These are phyloP conservation scores for Drosophila falleni DNA, from an alignment of 2,888 invertebrate genomes.

Conservation along the genomic window DNA sequence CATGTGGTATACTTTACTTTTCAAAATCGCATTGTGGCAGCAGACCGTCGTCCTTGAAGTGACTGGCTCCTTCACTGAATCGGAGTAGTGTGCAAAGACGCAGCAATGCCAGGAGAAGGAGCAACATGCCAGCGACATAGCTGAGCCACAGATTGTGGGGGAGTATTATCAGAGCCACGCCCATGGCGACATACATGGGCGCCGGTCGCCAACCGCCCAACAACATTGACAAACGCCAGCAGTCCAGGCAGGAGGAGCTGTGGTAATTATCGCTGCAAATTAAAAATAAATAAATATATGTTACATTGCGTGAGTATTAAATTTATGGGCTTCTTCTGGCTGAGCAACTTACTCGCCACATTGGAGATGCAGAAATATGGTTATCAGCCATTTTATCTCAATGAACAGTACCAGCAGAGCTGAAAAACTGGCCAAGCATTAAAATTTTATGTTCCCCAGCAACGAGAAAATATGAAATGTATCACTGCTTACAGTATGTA, in stretches of 20 bases:
- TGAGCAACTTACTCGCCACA: conserved; percentile 80
- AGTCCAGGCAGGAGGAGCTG: conserved; percentile 70
- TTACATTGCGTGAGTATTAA: conserved; percentile 12
- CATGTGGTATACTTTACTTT: conserved; percentile 69
- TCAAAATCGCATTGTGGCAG: conserved; percentile 84
- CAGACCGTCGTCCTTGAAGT: conserved; percentile 82
- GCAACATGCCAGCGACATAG: conserved; percentile 86
- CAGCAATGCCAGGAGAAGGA: conserved; percentile 85
- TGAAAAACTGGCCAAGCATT: conserved; percentile 87
- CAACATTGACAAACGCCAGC: conserved; percentile 78
- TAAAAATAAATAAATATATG: conserved; percentile 39
- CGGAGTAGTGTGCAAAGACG: conserved; percentile 83
- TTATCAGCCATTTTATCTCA: conserved; percentile 89
- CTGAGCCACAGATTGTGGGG: conserved; percentile 86
- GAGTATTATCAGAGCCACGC: conserved; percentile 82
- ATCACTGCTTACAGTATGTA: conserved; percentile 88
- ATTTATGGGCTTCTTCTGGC: conserved; percentile 26
- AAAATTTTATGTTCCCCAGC: conserved; percentile 42
- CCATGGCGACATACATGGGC: conserved; percentile 82
- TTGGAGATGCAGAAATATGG: conserved; percentile 87
- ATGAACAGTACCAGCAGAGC: conserved; percentile 87
- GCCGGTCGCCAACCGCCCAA: conserved; percentile 83
- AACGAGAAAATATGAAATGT: conserved; percentile 14
- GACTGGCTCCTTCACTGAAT: conserved; percentile 36
- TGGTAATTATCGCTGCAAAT: conserved; percentile 79